Evolutionary conservation across 2,797 vertebrate genomes (phyloP).

Genomic region (Mormyrops boulengeri): DNA sequence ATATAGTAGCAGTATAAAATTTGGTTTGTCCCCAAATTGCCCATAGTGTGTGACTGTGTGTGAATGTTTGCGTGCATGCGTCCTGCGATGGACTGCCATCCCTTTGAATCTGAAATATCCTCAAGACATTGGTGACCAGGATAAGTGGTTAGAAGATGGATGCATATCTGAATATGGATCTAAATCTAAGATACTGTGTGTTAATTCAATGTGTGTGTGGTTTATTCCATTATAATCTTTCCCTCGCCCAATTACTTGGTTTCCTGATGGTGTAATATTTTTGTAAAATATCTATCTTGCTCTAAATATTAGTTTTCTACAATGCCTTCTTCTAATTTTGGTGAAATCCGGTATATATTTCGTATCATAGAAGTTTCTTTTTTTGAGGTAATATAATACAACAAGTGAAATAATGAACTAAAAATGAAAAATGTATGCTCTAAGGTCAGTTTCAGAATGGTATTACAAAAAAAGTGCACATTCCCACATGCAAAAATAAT

Average conservation of each 20-base stretch:
- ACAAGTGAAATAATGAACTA: background rate
- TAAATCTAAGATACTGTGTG: background rate
- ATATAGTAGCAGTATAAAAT: background rate
- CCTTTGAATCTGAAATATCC: background rate
- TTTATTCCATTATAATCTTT: background rate
- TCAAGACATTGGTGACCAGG: background rate
- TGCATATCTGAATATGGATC: background rate
- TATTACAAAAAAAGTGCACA: conserved; percentile 11
- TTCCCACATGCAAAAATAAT: conserved; percentile 5
- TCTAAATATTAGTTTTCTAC: background rate
- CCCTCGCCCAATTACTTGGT: background rate
- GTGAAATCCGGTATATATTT: background rate
- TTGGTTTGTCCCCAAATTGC: background rate
- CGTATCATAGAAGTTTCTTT: background rate
- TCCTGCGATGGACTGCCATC: background rate
- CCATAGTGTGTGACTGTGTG: background rate
- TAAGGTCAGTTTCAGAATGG: background rate
- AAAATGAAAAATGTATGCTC: background rate
- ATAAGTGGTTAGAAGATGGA: background rate
- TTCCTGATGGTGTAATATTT: background rate
- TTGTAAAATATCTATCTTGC: background rate
- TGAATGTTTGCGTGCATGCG: background rate
- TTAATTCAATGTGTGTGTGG: background rate
- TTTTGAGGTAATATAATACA: background rate
- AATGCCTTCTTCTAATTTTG: background rate